A percentile compares a stretch with the other conserved stretches of the same genome.
phyloP scores from a whole-genome alignment of 2,797 vertebrate species.

The Betta splendens region DNA sequence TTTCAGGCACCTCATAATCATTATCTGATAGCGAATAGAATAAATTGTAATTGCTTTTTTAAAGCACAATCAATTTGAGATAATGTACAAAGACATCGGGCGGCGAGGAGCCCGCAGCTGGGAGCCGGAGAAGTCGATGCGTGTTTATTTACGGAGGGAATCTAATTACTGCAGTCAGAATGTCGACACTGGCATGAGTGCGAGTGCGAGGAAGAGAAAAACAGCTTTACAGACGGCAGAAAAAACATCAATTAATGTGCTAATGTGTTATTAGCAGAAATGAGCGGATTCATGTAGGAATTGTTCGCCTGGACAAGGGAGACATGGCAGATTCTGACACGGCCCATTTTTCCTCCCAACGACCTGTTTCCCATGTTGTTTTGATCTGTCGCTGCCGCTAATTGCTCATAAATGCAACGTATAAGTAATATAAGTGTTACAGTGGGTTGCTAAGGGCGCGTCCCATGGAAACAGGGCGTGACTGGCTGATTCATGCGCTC shows the following conservation, averaged over 20 bases:
- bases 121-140: conserved; percentile 60
- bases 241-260: conserved; percentile 56
- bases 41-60: conserved; percentile 81
- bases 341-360: conserved; percentile 24
- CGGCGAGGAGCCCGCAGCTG: conserved; percentile 57
- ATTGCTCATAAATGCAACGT: conserved; percentile 51
- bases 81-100: conserved; percentile 76
- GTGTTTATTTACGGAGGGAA: conserved; percentile 70
- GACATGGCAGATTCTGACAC: conserved; percentile 17
- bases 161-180: conserved; percentile 69
- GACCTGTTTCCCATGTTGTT: conserved; percentile 11
- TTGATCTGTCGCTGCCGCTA: conserved; percentile 49
- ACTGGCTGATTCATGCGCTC: conserved; percentile 14
- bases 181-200: conserved; percentile 30
- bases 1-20: conserved; percentile 75
- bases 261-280: conserved; percentile 59
- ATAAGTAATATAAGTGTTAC: too few species aligned
- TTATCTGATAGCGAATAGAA: conserved; percentile 77
- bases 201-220: conserved; percentile 36
- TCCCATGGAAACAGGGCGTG: conserved; percentile 23
- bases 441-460: conserved; percentile 31
- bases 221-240: conserved; percentile 35
- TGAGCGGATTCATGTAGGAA: conserved; percentile 36
- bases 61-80: conserved; percentile 79
- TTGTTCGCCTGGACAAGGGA: conserved; percentile 35